Percentiles rank a stretch among this genome's conserved stretches.
Conservation (phyloP, 2,888 invertebrate species). For the Rhaphigaster nebulosa region DNA sequence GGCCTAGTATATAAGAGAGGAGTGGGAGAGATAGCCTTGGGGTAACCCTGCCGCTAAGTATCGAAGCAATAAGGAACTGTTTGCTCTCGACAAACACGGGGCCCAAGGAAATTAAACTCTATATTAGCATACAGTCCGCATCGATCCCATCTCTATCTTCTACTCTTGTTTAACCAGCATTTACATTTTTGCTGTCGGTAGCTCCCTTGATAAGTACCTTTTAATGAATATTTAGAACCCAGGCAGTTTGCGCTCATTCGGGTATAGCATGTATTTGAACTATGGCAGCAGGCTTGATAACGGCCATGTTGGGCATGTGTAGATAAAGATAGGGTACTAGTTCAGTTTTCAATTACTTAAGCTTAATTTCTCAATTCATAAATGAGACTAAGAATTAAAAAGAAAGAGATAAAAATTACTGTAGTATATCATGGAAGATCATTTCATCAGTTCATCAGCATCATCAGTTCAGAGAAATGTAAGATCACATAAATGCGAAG, state of each 20-base stretch:
- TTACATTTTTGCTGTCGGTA: constrained; percentile 45
- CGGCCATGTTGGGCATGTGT: not conserved
- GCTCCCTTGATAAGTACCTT: not conserved
- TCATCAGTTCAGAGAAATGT: too few relatives aligned
- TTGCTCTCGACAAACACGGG: constrained; percentile 14
- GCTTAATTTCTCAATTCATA: not conserved
- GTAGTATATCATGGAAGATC: too few relatives aligned
- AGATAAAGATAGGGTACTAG: not conserved
- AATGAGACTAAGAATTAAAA: not conserved
- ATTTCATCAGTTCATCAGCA: too few relatives aligned
- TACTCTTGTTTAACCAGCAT: constrained; percentile 47
- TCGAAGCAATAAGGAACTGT: constrained; percentile 35
- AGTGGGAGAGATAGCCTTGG: not conserved
- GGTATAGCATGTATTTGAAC: not conserved
- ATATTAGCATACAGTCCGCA: constrained; percentile 52
- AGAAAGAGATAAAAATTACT: not conserved
- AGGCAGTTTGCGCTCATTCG: not conserved
- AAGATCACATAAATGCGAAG: too few relatives aligned
- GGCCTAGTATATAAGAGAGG: not conserved
- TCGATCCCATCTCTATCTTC: not conserved
- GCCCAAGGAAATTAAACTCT: constrained; percentile 52
- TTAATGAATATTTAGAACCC: constrained; percentile 41
- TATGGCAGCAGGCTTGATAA: not conserved
- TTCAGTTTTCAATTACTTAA: not conserved
- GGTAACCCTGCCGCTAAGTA: constrained; percentile 3